Evolutionary conservation across 2,113 vertebrate genomes (phyloP).

Genomic region (Rana temporaria): DNA sequence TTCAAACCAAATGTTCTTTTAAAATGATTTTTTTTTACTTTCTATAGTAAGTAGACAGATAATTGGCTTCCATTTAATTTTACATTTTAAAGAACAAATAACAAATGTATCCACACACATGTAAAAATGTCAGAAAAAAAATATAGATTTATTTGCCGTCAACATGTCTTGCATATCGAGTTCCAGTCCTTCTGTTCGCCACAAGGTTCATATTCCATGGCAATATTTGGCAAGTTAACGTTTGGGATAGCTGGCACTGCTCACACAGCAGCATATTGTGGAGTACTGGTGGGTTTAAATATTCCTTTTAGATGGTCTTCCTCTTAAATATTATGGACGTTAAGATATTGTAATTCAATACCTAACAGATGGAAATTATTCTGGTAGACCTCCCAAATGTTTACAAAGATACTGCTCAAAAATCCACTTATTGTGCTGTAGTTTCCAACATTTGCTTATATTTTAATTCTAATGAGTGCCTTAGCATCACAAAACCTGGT

Average conservation of each 20-base stretch:
- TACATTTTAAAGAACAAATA: constrained; percentile 29
- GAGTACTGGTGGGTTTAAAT: constrained; percentile 5
- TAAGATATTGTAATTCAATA: constrained; percentile 42
- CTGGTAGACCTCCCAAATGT: constrained; percentile 41
- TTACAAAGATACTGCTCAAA: constrained; percentile 38
- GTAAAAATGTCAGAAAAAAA: constrained; percentile 30
- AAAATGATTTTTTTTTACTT: background rate
- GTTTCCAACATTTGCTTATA: constrained; percentile 43
- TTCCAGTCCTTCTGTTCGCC: constrained; percentile 22
- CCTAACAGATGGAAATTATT: constrained; percentile 47
- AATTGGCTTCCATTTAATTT: background rate
- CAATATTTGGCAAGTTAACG: background rate
- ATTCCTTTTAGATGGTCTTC: constrained; percentile 23
- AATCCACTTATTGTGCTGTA: constrained; percentile 26
- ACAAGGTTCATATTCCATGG: background rate
- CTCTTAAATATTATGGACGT: constrained; percentile 18
- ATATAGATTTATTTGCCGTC: constrained; percentile 43
- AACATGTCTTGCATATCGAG: constrained; percentile 34
- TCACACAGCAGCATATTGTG: background rate
- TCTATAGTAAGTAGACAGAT: background rate
- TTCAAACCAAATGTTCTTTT: too few species aligned
- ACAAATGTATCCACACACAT: constrained; percentile 19
- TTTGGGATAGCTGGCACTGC: constrained; percentile 15
- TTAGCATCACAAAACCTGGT: constrained; percentile 31
- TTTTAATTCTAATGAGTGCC: constrained; percentile 50